Evolutionary conservation across 2,888 invertebrate genomes (phyloP).

Genomic region (Caenorhabditis angaria): DNA sequence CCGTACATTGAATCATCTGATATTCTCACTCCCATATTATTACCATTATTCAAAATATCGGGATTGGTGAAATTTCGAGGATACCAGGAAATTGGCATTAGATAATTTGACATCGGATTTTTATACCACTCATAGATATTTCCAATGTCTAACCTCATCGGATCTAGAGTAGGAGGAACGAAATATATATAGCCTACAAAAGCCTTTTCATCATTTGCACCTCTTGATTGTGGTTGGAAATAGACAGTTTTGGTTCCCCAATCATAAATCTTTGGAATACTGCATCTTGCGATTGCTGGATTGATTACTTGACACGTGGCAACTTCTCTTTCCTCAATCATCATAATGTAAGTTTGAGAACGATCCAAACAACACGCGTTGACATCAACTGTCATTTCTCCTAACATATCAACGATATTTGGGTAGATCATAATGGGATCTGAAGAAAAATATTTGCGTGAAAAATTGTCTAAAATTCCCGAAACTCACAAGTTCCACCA

Average conservation of each 20-base stretch:
- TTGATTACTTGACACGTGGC: slow-evolving; percentile 69
- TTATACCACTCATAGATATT: slow-evolving; percentile 71
- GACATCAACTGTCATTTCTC: slow-evolving; percentile 93
- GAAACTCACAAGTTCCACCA: slow-evolving; percentile 70
- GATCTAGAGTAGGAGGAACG: slow-evolving; percentile 71
- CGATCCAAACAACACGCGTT: slow-evolving; percentile 91
- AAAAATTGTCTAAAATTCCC: background rate
- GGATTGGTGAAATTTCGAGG: slow-evolving; percentile 72
- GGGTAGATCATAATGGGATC: slow-evolving; percentile 76
- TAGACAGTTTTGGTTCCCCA: slow-evolving; percentile 72
- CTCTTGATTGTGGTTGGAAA: slow-evolving; percentile 69
- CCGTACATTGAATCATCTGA: slow-evolving; percentile 68
- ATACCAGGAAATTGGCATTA: slow-evolving; percentile 71
- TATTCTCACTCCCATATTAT: slow-evolving; percentile 56
- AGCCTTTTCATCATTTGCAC: slow-evolving; percentile 70
- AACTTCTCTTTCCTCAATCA: slow-evolving; percentile 70
- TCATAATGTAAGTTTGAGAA: slow-evolving; percentile 66
- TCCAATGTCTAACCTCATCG: slow-evolving; percentile 71
- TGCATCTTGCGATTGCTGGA: slow-evolving; percentile 68
- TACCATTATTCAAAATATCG: slow-evolving; percentile 54
- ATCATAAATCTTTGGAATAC: slow-evolving; percentile 68
- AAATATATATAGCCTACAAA: slow-evolving; percentile 72
- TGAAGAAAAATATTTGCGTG: slow-evolving; percentile 21
- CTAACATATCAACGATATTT: slow-evolving; percentile 95
- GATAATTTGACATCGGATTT: slow-evolving; percentile 62